Conservation (phyloP, 2,888 invertebrate species). For the Ormyrus pomaceus region DNA sequence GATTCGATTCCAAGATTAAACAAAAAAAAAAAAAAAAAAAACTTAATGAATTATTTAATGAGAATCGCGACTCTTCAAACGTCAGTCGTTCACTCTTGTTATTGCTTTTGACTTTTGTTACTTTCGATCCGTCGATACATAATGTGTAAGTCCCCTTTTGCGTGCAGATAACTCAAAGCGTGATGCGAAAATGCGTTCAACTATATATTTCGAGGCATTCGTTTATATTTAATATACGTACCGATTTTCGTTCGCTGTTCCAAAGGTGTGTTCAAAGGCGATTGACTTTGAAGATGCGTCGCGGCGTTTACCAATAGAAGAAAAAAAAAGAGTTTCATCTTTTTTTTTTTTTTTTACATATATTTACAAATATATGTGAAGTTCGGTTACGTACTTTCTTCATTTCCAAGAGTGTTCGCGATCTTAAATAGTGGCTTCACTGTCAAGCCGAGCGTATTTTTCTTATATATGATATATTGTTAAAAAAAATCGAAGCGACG, state of each 20-base stretch:
- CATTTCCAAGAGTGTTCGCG: constrained; percentile 37
- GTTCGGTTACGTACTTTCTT: background rate
- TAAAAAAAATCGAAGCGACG: constrained; percentile 47
- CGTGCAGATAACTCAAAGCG: background rate
- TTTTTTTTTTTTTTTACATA: constrained; percentile 9
- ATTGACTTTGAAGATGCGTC: constrained; percentile 14
- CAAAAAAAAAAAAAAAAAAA: constrained; percentile 8
- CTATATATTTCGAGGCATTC: background rate
- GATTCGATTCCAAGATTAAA: background rate
- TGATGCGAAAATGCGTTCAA: background rate
- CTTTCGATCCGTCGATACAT: background rate
- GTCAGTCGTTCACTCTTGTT: constrained; percentile 2
- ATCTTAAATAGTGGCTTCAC: constrained; percentile 39
- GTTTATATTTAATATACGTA: background rate
- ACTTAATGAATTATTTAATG: background rate
- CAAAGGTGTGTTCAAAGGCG: background rate
- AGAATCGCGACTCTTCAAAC: constrained; percentile 33
- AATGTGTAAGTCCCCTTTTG: too few species aligned
- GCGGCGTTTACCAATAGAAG: constrained; percentile 6
- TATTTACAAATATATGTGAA: constrained; percentile 12
- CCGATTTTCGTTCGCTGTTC: too few species aligned
- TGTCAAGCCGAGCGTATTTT: constrained; percentile 53
- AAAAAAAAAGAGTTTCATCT: background rate
- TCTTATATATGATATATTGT: constrained; percentile 55
- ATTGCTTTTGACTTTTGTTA: constrained; percentile 1